phyloP scores from a whole-genome alignment of 1,140 invertebrate genomes.

The Anastatus disparis region DNA sequence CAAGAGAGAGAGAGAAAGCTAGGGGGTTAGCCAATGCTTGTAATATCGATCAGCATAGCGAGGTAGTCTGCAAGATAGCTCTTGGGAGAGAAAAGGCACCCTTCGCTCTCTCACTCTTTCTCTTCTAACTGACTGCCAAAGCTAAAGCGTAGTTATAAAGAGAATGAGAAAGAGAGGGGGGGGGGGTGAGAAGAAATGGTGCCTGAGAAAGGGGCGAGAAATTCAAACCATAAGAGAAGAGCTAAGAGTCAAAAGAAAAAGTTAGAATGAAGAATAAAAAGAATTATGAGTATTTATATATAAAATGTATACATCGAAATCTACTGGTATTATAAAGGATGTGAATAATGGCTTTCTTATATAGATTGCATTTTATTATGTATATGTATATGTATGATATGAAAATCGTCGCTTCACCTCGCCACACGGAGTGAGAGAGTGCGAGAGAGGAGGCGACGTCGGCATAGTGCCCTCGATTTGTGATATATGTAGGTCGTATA shows the following conservation, averaged over 20 bases:
- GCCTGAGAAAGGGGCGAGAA: not conserved
- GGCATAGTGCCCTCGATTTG: constrained; percentile 42
- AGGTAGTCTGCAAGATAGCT: constrained; percentile 20
- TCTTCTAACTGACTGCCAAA: constrained; percentile 21
- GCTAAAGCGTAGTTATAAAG: not conserved
- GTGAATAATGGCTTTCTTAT: too few relatives aligned
- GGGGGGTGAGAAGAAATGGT: not conserved
- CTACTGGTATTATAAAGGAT: too few relatives aligned
- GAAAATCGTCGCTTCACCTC: constrained; percentile 26
- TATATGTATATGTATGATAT: too few relatives aligned
- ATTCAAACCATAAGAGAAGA: not conserved
- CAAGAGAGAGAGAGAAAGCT: not conserved
- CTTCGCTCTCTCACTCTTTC: too few relatives aligned
- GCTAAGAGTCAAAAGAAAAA: constrained; percentile 18
- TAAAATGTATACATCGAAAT: too few relatives aligned
- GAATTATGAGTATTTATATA: not conserved
- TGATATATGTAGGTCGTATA: constrained; percentile 44
- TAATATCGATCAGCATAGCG: constrained; percentile 40
- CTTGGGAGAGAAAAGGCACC: constrained; percentile 29
- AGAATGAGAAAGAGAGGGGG: not conserved
- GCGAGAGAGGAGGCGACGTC: constrained; percentile 6
- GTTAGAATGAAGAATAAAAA: constrained; percentile 9
- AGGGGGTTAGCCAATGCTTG: constrained; percentile 36
- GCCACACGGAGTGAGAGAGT: too few relatives aligned
- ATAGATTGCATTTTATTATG: constrained; percentile 11